These are phyloP conservation scores for Euthynnus affinis DNA, from an alignment of 2,797 vertebrate species.

Conservation along the genomic window DNA sequence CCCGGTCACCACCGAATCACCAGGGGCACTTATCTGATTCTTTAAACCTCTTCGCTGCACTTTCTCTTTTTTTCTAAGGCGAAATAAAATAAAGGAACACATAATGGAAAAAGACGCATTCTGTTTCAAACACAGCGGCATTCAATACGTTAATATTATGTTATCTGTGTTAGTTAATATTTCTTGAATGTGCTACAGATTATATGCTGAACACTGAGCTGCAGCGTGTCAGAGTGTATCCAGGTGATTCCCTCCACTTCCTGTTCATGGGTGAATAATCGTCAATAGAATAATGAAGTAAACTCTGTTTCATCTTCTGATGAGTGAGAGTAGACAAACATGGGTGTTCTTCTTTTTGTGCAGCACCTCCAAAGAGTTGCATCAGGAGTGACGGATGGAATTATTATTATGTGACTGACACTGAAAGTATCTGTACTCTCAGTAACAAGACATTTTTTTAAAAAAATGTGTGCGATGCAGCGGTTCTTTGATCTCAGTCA, in stretches of 20 bases:
- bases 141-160: background rate
- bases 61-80: background rate
- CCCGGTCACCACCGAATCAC: constrained; percentile 19
- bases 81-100: background rate
- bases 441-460: background rate
- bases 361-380: background rate
- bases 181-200: background rate
- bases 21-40: background rate
- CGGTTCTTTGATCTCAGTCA: constrained; percentile 3
- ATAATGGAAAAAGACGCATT: background rate
- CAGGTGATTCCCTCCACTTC: background rate
- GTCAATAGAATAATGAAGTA: background rate
- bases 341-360: background rate
- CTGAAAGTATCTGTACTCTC: background rate
- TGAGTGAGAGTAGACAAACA: background rate
- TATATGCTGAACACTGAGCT: background rate
- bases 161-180: background rate
- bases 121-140: background rate
- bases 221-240: background rate
- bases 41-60: background rate
- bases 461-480: background rate
- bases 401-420: background rate
- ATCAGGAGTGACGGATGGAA: background rate
- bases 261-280: background rate
- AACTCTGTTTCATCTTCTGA: background rate